These are phyloP conservation scores for Oreonectes daqikongensis DNA, from an alignment of 2,797 vertebrate genomes.

Conservation along the genomic window DNA sequence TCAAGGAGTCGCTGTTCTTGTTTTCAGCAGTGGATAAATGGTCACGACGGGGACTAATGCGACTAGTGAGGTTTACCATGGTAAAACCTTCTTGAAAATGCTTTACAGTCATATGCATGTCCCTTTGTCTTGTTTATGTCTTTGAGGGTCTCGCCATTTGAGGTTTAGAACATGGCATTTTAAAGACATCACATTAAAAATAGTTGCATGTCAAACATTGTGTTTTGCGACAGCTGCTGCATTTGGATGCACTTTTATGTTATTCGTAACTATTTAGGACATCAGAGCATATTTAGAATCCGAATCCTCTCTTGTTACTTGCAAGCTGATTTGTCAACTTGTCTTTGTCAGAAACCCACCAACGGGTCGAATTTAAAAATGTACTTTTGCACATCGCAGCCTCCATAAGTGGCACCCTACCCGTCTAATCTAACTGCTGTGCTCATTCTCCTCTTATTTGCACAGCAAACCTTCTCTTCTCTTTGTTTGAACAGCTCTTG, in stretches of 20 bases:
- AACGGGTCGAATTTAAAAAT: not conserved
- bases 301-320: not conserved
- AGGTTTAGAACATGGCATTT: too few relatives aligned
- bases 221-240: too few relatives aligned
- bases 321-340: not conserved
- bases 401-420: slow-evolving; percentile 6
- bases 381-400: not conserved
- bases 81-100: too few relatives aligned
- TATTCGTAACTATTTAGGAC: too few relatives aligned
- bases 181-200: not conserved
- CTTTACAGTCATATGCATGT: too few relatives aligned
- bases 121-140: too few relatives aligned
- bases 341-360: not conserved
- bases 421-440: slow-evolving; percentile 3
- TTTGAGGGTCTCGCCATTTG: too few relatives aligned
- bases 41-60: not conserved
- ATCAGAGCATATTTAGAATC: not conserved
- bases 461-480: slow-evolving; percentile 44
- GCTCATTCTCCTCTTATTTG: slow-evolving; percentile 39
- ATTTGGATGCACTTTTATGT: too few relatives aligned
- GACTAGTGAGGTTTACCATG: not conserved
- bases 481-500: slow-evolving; percentile 36
- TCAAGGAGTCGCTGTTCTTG: not conserved
- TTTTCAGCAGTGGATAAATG: not conserved
- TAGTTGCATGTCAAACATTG: not conserved